Evolutionary conservation across 2,888 invertebrate species (phyloP).

Genomic region (Galerucella nymphaeae): DNA sequence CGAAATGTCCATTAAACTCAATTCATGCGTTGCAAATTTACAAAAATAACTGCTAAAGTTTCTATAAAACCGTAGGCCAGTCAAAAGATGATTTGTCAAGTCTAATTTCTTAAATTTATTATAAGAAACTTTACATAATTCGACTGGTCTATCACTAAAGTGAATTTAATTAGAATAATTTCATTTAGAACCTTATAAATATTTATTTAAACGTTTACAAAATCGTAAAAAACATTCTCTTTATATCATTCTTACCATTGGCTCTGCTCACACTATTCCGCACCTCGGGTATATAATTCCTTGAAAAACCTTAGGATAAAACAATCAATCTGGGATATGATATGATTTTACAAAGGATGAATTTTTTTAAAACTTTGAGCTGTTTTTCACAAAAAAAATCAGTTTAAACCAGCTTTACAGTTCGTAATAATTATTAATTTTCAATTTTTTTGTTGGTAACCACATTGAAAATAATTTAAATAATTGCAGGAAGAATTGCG

Average conservation of each 20-base stretch:
- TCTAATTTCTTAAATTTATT: too few species aligned
- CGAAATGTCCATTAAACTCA: conserved; percentile 23
- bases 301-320: not conserved
- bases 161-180: conserved; percentile 30
- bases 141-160: not conserved
- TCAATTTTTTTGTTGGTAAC: too few species aligned
- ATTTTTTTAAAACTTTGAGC: not conserved
- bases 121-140: not conserved
- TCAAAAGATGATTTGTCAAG: not conserved
- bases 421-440: too few species aligned
- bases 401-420: too few species aligned
- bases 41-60: conserved; percentile 29
- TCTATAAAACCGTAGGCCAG: conserved; percentile 4
- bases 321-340: conserved; percentile 23
- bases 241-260: conserved; percentile 18
- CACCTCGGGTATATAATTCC: not conserved
- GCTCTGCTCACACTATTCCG: not conserved
- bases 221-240: conserved; percentile 42
- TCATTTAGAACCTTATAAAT: conserved; percentile 33
- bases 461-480: too few species aligned
- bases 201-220: conserved; percentile 41
- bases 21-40: conserved; percentile 27
- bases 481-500: too few species aligned
- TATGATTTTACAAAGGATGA: conserved; percentile 31
- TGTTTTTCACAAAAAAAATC: not conserved